Conservation (phyloP, 2,888 invertebrate species). For the Sinohyriopsis cumingii region DNA sequence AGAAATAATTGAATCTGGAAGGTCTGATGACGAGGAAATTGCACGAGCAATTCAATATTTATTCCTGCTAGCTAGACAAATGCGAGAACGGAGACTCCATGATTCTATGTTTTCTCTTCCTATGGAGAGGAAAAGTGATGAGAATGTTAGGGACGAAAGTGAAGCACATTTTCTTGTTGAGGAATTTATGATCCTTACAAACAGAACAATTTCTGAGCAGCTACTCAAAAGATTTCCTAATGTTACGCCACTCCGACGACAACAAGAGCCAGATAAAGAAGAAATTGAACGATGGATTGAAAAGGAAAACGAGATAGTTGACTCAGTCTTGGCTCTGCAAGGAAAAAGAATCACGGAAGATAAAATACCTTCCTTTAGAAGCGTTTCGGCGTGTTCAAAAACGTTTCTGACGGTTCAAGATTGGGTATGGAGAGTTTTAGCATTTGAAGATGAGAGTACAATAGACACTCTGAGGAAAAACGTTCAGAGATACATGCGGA, state of each 20-base stretch:
- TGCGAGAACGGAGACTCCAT: slow-evolving; percentile 20
- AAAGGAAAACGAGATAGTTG: slow-evolving; percentile 9
- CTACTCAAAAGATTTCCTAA: slow-evolving; percentile 13
- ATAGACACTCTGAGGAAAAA: too few species aligned
- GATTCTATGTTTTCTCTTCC: slow-evolving; percentile 24
- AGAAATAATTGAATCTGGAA: slow-evolving; percentile 5
- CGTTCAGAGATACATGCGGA: background rate
- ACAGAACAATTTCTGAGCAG: slow-evolving; percentile 21
- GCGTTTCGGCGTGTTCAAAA: too few species aligned
- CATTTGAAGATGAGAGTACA: too few species aligned
- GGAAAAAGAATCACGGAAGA: slow-evolving; percentile 3
- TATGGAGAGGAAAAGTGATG: background rate
- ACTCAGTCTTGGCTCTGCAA: slow-evolving; percentile 28
- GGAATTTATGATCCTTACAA: slow-evolving; percentile 41
- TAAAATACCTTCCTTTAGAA: background rate
- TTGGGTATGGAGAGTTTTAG: too few species aligned
- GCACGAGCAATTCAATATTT: slow-evolving; percentile 18
- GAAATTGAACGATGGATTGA: slow-evolving; percentile 23
- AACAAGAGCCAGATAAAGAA: slow-evolving; percentile 21
- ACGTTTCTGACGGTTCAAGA: too few species aligned
- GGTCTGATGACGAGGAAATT: background rate
- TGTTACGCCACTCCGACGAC: slow-evolving; percentile 30
- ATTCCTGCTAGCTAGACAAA: slow-evolving; percentile 19
- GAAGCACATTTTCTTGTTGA: slow-evolving; percentile 37
- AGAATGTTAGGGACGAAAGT: background rate